phyloP scores from a whole-genome alignment of 1,140 invertebrate species.

The Paralvinella palmiformis region DNA sequence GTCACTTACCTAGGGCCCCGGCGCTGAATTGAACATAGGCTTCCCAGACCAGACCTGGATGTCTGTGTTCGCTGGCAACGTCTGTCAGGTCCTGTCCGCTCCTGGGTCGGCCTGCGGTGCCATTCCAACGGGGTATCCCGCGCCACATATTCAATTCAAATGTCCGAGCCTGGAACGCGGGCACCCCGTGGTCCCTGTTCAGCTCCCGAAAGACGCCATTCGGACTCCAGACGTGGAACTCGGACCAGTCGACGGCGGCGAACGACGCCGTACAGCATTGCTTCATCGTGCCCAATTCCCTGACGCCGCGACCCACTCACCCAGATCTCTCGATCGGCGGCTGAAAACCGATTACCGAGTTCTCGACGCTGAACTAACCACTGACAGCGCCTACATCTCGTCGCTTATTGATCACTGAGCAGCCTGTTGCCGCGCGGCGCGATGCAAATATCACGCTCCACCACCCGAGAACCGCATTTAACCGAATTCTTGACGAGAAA shows the following conservation, averaged over 20 bases:
- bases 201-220: not conserved
- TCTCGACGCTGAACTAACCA: too few relatives aligned
- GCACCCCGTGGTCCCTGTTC: not conserved
- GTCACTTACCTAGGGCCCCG: not conserved
- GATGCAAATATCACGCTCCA: too few relatives aligned
- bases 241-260: conserved; percentile 6
- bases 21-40: not conserved
- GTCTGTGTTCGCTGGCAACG: not conserved
- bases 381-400: too few relatives aligned
- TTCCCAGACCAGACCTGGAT: not conserved
- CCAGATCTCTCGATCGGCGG: too few relatives aligned
- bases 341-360: too few relatives aligned
- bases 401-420: too few relatives aligned
- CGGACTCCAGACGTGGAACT: conserved; percentile 4
- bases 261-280: too few relatives aligned
- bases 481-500: too few relatives aligned
- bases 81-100: not conserved
- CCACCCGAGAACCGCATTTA: too few relatives aligned
- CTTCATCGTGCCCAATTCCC: too few relatives aligned
- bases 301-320: too few relatives aligned
- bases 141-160: not conserved
- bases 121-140: not conserved
- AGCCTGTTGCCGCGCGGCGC: too few relatives aligned
- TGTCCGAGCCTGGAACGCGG: not conserved
- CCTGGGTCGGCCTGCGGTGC: not conserved